Base-by-base conservation (phyloP, 2,888 invertebrate species). In the Leptodirus hochenwartii region DNA sequence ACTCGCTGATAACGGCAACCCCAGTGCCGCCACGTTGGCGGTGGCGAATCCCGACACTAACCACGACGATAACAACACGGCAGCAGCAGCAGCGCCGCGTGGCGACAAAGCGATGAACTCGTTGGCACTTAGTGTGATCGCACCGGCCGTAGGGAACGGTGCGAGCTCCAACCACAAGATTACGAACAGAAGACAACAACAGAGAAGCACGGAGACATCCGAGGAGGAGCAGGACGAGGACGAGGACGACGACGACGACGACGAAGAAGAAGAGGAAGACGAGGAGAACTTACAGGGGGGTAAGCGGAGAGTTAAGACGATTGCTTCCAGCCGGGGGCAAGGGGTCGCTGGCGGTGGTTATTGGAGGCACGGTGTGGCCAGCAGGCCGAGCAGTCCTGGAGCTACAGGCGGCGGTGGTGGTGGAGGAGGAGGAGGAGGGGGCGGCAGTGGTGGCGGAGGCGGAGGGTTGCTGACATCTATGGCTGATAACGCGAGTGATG, bases 401-500 rank as follows among this genome's bases (percentile, higher is more conserved):
- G 54, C 23, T 59, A 61, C 42, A 61, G n/a, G n/a, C n/a, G n/a
- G n/a, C n/a, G n/a, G n/a, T n/a, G n/a, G n/a, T n/a, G n/a, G n/a
- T n/a, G n/a, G 62, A 6, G 8, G 20, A 6, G 20, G n/a, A 20
- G n/a, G n/a, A 20, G 6, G 42, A 45, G 54, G 41, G 59, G 62
- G 33, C 31, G 31, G 27, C 34, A 29, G n/a, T n/a, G n/a, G n/a
- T n/a, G n/a, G 62, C 20, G 8, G 20, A 6, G 20, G n/a, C 6
- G n/a, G n/a, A 20, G 6, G 42, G 45, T 53, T 41, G 59, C 61
- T 33, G 29, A 29, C 28, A 32, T 27, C 40, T 39, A 59, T 58
- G 53, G 56, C 58, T 39, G 68, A 70, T 57, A 61, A 65, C 54
- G 56, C 66, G 63, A 58, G 71, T 61, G 53, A 65, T 43, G 57